Evolutionary conservation across 2,113 vertebrate genomes (phyloP).

Genomic region (Grallaria varia): DNA sequence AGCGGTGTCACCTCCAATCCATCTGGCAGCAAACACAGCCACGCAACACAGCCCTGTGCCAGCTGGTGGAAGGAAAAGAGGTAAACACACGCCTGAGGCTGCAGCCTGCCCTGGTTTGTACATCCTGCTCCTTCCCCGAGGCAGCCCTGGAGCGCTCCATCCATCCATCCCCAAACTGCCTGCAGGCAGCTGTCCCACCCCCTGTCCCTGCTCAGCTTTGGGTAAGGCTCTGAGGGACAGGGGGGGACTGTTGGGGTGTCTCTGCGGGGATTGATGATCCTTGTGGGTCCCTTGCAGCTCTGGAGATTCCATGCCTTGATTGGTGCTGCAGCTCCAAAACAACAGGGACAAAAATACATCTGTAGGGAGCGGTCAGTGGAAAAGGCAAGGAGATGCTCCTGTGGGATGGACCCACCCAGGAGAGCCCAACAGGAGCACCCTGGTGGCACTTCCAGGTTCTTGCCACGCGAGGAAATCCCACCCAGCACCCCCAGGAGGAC

Average conservation of each 20-base stretch:
- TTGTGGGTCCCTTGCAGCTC: background rate
- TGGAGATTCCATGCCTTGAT: too few species aligned
- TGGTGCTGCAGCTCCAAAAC: background rate
- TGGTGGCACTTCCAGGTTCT: background rate
- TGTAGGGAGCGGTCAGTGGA: background rate
- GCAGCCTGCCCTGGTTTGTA: background rate
- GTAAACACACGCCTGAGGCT: background rate
- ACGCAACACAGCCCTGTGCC: background rate
- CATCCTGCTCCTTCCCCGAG: fast-evolving
- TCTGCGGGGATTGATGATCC: background rate
- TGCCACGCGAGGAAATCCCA: background rate
- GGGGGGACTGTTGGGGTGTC: background rate
- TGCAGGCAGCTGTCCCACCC: background rate
- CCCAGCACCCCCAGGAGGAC: fast-evolving
- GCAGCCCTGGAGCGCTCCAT: background rate
- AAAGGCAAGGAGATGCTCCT: background rate
- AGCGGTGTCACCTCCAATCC: background rate
- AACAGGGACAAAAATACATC: background rate
- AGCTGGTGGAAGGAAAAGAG: background rate
- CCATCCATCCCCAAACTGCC: fast-evolving
- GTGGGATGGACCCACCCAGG: fast-evolving
- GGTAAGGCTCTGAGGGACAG: background rate
- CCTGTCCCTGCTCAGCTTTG: too few species aligned
- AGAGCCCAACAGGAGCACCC: background rate
- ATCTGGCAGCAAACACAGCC: background rate